Conservation (phyloP, 2,888 invertebrate species). For the Aleiodes alternator region DNA sequence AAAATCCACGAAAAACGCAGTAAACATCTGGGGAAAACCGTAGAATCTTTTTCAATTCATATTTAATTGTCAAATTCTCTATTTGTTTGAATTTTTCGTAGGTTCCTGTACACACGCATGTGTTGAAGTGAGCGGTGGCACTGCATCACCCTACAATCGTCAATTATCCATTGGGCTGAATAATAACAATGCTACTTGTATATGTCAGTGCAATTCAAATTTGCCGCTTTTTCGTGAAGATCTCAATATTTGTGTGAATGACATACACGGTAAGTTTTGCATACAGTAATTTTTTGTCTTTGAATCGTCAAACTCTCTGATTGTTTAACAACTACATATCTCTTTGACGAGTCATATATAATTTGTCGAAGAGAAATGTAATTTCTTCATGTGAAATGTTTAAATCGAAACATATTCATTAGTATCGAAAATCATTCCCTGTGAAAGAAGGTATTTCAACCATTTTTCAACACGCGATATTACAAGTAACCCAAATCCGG, state of each 20-base stretch:
- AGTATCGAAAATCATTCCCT: constrained; percentile 13
- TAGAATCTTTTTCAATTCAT: background rate
- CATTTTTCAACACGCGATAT: constrained; percentile 23
- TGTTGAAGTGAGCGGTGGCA: constrained; percentile 82
- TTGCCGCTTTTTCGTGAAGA: constrained; percentile 90
- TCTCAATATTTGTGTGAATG: constrained; percentile 88
- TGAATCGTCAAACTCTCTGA: constrained; percentile 10
- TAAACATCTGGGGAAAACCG: background rate
- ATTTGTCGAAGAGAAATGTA: background rate
- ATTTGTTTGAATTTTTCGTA: constrained; percentile 48
- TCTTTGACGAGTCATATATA: background rate
- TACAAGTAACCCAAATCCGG: constrained; percentile 20
- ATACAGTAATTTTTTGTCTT: background rate
- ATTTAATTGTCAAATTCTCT: background rate
- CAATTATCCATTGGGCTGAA: constrained; percentile 73
- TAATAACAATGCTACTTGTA: constrained; percentile 78
- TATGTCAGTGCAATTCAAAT: constrained; percentile 86
- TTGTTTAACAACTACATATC: background rate
- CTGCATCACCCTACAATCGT: constrained; percentile 77
- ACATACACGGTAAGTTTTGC: constrained; percentile 84
- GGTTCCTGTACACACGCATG: constrained; percentile 79
- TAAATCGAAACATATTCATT: constrained; percentile 20
- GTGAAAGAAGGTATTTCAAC: background rate
- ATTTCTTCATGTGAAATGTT: background rate
- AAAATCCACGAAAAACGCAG: background rate